A percentile compares a stretch with the other conserved stretches of the same genome.
These are phyloP conservation scores for Rhyzopertha dominica DNA, from an alignment of 1,140 invertebrate genomes.

Conservation along the genomic window DNA sequence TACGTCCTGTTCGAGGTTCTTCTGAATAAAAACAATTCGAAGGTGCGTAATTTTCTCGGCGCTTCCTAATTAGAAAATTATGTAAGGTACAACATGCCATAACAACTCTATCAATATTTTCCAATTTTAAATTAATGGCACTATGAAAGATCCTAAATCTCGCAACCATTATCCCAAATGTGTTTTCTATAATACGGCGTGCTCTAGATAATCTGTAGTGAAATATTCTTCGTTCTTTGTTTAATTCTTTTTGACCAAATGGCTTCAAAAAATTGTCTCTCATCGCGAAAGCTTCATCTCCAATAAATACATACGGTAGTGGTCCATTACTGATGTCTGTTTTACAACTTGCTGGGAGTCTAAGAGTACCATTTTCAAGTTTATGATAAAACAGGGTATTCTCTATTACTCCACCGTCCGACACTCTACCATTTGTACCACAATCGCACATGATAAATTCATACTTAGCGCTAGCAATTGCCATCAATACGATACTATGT, in stretches of 20 bases:
- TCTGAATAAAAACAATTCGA: no score
- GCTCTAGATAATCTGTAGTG: constrained; percentile 37
- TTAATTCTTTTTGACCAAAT: constrained; percentile 24
- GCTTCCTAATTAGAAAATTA: constrained; percentile 22
- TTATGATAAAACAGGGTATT: constrained; percentile 30
- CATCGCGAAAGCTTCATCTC: constrained; percentile 44
- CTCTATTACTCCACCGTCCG: constrained; percentile 39
- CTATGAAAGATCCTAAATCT: constrained; percentile 39
- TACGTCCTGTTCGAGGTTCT: no score
- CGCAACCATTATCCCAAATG: constrained; percentile 43
- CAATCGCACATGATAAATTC: constrained; percentile 42
- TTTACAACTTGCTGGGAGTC: constrained; percentile 21
- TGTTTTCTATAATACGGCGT: constrained; percentile 42
- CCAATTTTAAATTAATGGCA: constrained; percentile 21
- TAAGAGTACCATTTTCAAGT: constrained; percentile 24
- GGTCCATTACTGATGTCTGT: constrained; percentile 7
- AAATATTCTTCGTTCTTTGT: constrained; percentile 32
- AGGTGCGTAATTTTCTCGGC: neutral
- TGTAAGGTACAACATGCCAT: constrained; percentile 27
- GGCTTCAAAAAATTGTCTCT: constrained; percentile 37
- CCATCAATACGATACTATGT: constrained; percentile 37
- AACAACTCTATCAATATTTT: constrained; percentile 26
- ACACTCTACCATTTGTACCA: constrained; percentile 39
- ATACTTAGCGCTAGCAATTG: constrained; percentile 43
- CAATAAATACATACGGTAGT: constrained; percentile 38